phyloP scores from a whole-genome alignment of 2,888 invertebrate species.

The Allacma fusca region DNA sequence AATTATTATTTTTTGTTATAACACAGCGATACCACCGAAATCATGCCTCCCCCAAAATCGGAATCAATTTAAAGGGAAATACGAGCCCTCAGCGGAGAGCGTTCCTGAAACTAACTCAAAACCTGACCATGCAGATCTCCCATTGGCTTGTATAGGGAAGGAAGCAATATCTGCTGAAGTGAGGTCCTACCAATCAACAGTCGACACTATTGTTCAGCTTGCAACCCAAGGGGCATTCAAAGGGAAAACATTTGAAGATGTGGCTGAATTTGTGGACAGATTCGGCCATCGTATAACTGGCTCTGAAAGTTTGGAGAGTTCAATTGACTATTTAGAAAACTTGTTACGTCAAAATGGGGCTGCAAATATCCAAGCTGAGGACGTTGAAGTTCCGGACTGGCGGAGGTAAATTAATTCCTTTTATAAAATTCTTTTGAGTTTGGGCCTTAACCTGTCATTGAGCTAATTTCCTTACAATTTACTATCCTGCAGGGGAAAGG shows the following conservation, averaged over 20 bases:
- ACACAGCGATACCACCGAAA: too few relatives aligned
- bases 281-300: constrained; percentile 75
- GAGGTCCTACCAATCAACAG: constrained; percentile 68
- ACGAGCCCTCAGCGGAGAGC: too few relatives aligned
- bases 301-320: constrained; percentile 71
- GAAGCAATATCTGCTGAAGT: constrained; percentile 70
- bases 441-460: too few relatives aligned
- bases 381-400: constrained; percentile 71
- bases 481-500: constrained; percentile 63
- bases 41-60: too few relatives aligned
- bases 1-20: too few relatives aligned
- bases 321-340: constrained; percentile 75
- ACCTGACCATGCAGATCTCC: too few relatives aligned
- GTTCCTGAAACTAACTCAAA: too few relatives aligned
- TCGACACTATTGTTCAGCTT: constrained; percentile 68
- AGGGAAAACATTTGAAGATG: constrained; percentile 69
- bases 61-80: too few relatives aligned
- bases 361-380: constrained; percentile 77
- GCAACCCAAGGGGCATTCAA: constrained; percentile 68
- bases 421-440: not conserved
- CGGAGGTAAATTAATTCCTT: constrained; percentile 65
- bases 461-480: too few relatives aligned
- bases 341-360: constrained; percentile 66
- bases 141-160: not conserved
- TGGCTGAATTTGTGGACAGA: constrained; percentile 69